Evolutionary conservation across 2,888 invertebrate genomes (phyloP).

Genomic region (Caenorhabditis becei): DNA sequence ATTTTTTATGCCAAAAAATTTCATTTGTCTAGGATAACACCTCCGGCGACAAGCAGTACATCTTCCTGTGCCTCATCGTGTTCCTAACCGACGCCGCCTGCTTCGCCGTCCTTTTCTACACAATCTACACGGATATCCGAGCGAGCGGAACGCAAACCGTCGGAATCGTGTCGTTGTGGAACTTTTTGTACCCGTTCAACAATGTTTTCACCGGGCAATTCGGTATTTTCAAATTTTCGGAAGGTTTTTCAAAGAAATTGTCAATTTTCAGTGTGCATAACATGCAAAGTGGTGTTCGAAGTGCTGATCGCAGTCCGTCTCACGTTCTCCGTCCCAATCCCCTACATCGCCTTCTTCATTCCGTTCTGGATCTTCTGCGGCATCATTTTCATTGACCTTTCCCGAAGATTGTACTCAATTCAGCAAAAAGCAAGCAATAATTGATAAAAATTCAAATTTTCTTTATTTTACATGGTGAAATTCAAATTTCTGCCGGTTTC

Average conservation of each 20-base stretch:
- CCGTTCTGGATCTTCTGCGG: constrained; percentile 63
- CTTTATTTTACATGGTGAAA: too few relatives aligned
- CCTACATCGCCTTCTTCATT: constrained; percentile 48
- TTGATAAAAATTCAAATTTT: constrained; percentile 14
- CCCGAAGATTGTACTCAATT: constrained; percentile 50
- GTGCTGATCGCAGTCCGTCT: constrained; percentile 55
- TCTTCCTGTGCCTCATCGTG: constrained; percentile 49
- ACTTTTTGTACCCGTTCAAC: constrained; percentile 39
- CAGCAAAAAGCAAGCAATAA: constrained; percentile 36
- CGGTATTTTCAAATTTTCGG: constrained; percentile 31
- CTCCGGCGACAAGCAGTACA: constrained; percentile 32
- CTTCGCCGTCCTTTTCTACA: constrained; percentile 37
- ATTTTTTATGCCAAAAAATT: too few relatives aligned
- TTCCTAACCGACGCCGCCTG: constrained; percentile 43
- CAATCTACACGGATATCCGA: constrained; percentile 2
- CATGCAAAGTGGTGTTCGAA: constrained; percentile 57
- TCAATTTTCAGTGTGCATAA: constrained; percentile 62
- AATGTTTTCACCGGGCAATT: constrained; percentile 35
- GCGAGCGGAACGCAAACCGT: constrained; percentile 4
- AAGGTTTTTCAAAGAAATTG: too few relatives aligned
- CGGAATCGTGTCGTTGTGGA: constrained; percentile 21
- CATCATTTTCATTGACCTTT: constrained; percentile 58
- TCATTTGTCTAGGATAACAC: constrained; percentile 25
- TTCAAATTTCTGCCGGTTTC: too few relatives aligned
- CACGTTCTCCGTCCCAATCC: constrained; percentile 19